Base-by-base conservation (phyloP, 23 tunicate species). In the Styela plicata region DNA sequence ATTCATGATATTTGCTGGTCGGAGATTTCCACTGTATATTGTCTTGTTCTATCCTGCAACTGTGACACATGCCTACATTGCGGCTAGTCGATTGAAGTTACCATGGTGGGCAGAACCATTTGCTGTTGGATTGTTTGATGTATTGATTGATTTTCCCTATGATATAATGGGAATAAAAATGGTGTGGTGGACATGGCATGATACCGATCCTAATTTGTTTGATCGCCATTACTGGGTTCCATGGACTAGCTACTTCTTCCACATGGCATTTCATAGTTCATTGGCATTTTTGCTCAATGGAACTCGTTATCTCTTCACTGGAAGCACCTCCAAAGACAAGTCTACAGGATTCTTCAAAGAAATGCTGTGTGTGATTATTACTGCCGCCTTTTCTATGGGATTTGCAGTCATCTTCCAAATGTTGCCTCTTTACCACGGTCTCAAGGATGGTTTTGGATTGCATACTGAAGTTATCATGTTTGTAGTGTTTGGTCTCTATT, bases 181-280 rank as follows among this genome's bases (percentile, higher is more conserved):
- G 69, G 37, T 91, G 3, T 91, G 97, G 97, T 91, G 97, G 97
- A 86, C 97, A 21, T 91, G 97, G 97, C 97, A 91, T 78, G 97
- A 91, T 57, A 91, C 97, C 1, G 97, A 91, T 64, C 90, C 87
- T 36, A 91, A 91, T 70, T 30, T 91, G 0, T 82, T 33, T 24
- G 97, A 91, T 35, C 76, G 97, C 13, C 86, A 83, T 78, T 91
- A 91, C 70, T 91, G 97, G 97, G 97, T 91, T 34, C 97, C 97
- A 7, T 91, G 97, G 97, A 91, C 97, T 36, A 91, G 97, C 61
- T 91, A 91, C 37, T 82, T 91, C 67, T 91, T 91, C 57, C 97
- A 91, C 74, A 86, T 91, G 90, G 24, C 78, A 27, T 91, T 91
- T 70, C 97, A 91, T 68, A 91, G 97, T 74, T 62, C 97, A 24